These are phyloP conservation scores for Melitaea athalia DNA, from an alignment of 2,888 invertebrate genomes.

Conservation along the genomic window DNA sequence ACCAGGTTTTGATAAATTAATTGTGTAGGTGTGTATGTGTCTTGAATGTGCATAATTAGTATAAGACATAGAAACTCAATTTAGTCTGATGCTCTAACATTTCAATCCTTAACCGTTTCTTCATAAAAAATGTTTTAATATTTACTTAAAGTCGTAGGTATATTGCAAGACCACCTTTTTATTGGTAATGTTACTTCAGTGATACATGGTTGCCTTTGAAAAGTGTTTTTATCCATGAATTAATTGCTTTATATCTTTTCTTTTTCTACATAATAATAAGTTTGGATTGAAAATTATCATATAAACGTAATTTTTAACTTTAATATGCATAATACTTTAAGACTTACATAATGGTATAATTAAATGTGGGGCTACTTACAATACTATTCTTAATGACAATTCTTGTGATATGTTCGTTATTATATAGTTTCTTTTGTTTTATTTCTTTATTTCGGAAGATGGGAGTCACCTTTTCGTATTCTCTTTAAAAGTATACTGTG, in stretches of 20 bases:
- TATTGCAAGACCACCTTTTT: background rate
- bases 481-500: constrained; percentile 9
- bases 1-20: background rate
- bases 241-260: too few species aligned
- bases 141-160: background rate
- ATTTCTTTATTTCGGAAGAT: background rate
- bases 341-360: background rate
- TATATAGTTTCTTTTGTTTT: constrained; percentile 6
- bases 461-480: background rate
- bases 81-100: background rate
- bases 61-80: background rate
- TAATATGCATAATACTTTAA: constrained; percentile 8
- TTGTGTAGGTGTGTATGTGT: background rate
- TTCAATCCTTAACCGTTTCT: background rate
- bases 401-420: constrained; percentile 9
- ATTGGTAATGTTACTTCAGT: background rate
- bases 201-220: background rate
- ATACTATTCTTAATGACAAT: background rate
- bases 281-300: too few species aligned
- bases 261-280: too few species aligned
- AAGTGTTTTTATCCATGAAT: background rate
- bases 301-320: too few species aligned
- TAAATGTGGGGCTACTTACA: background rate
- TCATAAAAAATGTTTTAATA: background rate
- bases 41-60: background rate